Evolutionary conservation across 2,888 invertebrate genomes (phyloP).

Genomic region (Pasiphila rectangulata): DNA sequence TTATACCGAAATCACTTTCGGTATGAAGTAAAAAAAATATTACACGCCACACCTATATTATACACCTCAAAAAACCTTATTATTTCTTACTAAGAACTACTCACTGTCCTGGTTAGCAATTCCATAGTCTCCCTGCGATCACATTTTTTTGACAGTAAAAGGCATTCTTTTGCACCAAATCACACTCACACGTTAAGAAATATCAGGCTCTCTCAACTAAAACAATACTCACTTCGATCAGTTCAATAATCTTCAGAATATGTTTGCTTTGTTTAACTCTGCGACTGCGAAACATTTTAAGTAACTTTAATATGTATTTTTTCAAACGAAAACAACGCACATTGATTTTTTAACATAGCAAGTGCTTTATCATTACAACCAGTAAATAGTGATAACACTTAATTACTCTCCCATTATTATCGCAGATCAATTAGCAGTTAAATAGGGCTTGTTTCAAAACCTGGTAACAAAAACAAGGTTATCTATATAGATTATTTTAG

Average conservation of each 20-base stretch:
- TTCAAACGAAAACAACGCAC: conserved; percentile 1
- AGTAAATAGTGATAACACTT: conserved; percentile 12
- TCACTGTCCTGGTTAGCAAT: conserved; percentile 40
- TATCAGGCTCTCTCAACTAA: conserved; percentile 23
- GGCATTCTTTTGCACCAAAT: conserved; percentile 30
- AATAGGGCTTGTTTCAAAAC: background rate
- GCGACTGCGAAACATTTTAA: conserved; percentile 51
- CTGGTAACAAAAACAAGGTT: background rate
- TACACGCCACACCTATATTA: too few relatives aligned
- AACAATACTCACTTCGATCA: conserved; percentile 49
- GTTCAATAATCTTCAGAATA: conserved; percentile 47
- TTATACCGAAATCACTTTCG: too few relatives aligned
- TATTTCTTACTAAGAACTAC: conserved; percentile 24
- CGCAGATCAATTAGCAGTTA: background rate
- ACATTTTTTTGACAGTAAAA: conserved; percentile 32
- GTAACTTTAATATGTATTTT: background rate
- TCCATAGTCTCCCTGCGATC: conserved; percentile 43
- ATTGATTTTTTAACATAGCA: conserved; percentile 2
- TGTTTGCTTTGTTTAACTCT: conserved; percentile 51
- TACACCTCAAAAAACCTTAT: too few relatives aligned
- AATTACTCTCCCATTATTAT: conserved; percentile 8
- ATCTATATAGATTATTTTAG: too few relatives aligned
- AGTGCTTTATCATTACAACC: conserved; percentile 1
- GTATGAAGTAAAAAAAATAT: too few relatives aligned
- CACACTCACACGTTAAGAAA: conserved; percentile 4